Evolutionary conservation across 2,888 invertebrate species (phyloP).

Genomic region (Silvanus unidentatus): DNA sequence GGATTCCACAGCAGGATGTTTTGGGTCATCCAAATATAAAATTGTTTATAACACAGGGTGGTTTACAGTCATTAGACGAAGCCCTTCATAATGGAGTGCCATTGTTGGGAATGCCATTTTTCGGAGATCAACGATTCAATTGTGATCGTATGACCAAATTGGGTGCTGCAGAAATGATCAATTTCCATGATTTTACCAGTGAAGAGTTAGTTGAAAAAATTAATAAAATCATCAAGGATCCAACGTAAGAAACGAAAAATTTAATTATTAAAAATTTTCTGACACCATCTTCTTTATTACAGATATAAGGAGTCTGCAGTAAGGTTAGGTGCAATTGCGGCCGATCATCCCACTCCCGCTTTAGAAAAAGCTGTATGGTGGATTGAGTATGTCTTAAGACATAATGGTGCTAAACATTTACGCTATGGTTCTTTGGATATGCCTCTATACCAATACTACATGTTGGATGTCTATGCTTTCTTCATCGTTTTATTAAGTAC

Average conservation of each 20-base stretch:
- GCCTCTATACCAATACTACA: slow-evolving; percentile 28
- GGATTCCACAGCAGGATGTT: slow-evolving; percentile 44
- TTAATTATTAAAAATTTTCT: too few relatives aligned
- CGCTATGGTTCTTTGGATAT: slow-evolving; percentile 21
- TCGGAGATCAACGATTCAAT: slow-evolving; percentile 31
- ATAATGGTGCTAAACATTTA: slow-evolving; percentile 29
- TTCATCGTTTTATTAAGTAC: not conserved
- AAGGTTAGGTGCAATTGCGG: slow-evolving; percentile 20
- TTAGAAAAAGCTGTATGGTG: slow-evolving; percentile 31
- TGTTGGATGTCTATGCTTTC: slow-evolving; percentile 26
- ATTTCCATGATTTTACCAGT: slow-evolving; percentile 24
- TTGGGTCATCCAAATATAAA: slow-evolving; percentile 32
- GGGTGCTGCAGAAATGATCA: slow-evolving; percentile 24
- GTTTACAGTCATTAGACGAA: slow-evolving; percentile 32
- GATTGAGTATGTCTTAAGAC: slow-evolving; percentile 33
- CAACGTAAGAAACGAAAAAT: slow-evolving; percentile 22
- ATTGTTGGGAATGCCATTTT: slow-evolving; percentile 30
- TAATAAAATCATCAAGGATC: slow-evolving; percentile 24
- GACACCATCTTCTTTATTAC: not conserved
- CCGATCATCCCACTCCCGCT: slow-evolving; percentile 26
- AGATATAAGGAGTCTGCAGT: slow-evolving; percentile 24
- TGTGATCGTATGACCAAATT: slow-evolving; percentile 21
- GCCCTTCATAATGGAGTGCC: slow-evolving; percentile 27
- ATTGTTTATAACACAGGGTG: slow-evolving; percentile 31
- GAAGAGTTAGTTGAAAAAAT: slow-evolving; percentile 27